A percentile compares a stretch with the other conserved stretches of the same genome.
Evolutionary conservation across 2,888 invertebrate species (phyloP).

Genomic region (Polyommatus icarus): DNA sequence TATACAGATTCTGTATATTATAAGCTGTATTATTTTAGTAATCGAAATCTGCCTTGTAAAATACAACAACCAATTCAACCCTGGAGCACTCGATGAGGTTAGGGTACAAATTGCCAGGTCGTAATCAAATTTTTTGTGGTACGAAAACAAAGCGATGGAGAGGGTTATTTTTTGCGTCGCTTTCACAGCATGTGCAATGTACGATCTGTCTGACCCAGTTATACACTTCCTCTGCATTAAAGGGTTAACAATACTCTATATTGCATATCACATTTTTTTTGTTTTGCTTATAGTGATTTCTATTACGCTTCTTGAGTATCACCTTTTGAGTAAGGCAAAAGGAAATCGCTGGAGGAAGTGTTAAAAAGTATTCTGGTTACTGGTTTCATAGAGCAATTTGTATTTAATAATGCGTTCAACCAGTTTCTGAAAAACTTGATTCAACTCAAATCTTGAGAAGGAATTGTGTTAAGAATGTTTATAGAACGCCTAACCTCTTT

Average conservation of each 20-base stretch:
- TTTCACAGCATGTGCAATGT: constrained; percentile 79
- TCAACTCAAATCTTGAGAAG: too few species aligned
- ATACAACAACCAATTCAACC: neutral
- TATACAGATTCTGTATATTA: too few species aligned
- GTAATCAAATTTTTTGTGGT: constrained; percentile 68
- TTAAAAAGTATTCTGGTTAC: neutral
- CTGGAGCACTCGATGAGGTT: neutral
- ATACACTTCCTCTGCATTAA: constrained; percentile 75
- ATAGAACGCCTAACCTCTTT: too few species aligned
- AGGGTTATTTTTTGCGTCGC: constrained; percentile 73
- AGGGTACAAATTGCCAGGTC: constrained; percentile 76
- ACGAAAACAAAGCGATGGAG: constrained; percentile 71
- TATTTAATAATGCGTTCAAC: neutral
- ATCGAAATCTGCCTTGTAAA: too few species aligned
- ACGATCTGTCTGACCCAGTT: constrained; percentile 73
- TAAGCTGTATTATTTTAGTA: too few species aligned
- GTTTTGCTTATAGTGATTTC: constrained; percentile 33
- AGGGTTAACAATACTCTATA: constrained; percentile 66
- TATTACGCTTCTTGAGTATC: constrained; percentile 22
- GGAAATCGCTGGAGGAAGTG: constrained; percentile 7
- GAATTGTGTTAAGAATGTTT: too few species aligned
- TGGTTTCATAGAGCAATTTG: neutral
- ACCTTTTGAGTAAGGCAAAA: constrained; percentile 4
- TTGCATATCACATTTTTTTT: constrained; percentile 54
- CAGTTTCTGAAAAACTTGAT: too few species aligned